Conservation (phyloP, 2,888 invertebrate genomes). For the Rutpela maculata region DNA sequence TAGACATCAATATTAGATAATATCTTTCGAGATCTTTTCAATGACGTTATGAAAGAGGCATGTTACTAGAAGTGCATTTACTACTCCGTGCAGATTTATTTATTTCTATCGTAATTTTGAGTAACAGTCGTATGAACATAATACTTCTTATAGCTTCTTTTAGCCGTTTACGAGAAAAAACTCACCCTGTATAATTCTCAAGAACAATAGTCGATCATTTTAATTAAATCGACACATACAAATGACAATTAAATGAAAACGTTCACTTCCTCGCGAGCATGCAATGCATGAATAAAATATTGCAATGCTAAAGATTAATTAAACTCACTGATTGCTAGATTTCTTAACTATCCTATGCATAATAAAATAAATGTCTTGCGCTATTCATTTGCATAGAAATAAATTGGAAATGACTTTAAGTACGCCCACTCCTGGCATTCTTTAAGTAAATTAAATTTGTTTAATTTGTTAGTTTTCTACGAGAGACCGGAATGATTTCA, state of each 20-base stretch:
- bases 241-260: constrained; percentile 57
- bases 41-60: too few species aligned
- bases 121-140: too few species aligned
- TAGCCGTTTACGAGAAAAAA: not conserved
- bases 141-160: too few species aligned
- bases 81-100: too few species aligned
- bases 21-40: too few species aligned
- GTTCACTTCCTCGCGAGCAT: constrained; percentile 50
- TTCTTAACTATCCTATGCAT: constrained; percentile 42
- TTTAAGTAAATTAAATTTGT: constrained; percentile 42
- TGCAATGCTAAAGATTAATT: constrained; percentile 55
- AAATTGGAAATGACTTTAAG: constrained; percentile 42
- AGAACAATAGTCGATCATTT: constrained; percentile 59
- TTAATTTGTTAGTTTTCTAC: constrained; percentile 40
- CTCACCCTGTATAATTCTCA: constrained; percentile 43
- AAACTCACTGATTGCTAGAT: constrained; percentile 44
- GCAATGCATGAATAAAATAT: constrained; percentile 59
- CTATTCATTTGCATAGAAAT: constrained; percentile 41
- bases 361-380: constrained; percentile 38
- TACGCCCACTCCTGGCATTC: constrained; percentile 44
- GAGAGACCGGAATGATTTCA: not conserved
- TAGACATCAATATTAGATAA: too few species aligned
- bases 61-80: too few species aligned
- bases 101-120: too few species aligned
- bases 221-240: constrained; percentile 57